Evolutionary conservation across 2,113 vertebrate genomes (phyloP).

Genomic region (Podarcis cretensis): DNA sequence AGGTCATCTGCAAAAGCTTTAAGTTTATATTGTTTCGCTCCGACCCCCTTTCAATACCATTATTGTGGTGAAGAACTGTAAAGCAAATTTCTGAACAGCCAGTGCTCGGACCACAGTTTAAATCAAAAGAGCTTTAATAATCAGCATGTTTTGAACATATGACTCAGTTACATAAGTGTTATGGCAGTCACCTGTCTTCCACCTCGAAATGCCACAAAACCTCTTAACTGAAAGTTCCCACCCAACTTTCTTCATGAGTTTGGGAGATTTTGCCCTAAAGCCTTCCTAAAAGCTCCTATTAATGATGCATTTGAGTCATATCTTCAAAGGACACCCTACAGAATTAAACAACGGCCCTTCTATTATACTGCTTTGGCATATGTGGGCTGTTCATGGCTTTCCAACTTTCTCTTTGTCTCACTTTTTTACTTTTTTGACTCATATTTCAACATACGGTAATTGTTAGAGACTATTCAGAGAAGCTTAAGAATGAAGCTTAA

Average conservation of each 20-base stretch:
- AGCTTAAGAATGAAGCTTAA: neutral
- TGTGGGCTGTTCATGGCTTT: neutral
- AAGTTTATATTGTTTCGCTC: too few species aligned
- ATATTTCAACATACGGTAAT: neutral
- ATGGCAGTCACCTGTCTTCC: neutral
- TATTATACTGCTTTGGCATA: too few species aligned
- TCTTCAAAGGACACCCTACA: too few species aligned
- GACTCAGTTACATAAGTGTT: neutral
- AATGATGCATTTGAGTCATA: too few species aligned
- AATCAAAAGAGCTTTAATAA: neutral
- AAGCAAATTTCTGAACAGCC: neutral
- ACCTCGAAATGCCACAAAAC: neutral
- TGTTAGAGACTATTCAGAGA: neutral
- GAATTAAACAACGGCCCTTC: too few species aligned
- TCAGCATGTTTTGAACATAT: neutral
- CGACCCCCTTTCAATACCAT: neutral
- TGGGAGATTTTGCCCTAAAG: neutral
- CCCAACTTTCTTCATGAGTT: neutral
- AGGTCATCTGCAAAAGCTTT: too few species aligned
- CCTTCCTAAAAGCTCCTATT: too few species aligned
- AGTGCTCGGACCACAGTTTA: neutral
- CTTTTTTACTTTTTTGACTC: neutral
- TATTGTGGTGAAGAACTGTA: neutral
- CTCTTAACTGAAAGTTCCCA: neutral
- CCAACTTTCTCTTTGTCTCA: conserved; percentile 9